Conservation (phyloP, 1,140 invertebrate species). For the Scaptomyza hsui region DNA sequence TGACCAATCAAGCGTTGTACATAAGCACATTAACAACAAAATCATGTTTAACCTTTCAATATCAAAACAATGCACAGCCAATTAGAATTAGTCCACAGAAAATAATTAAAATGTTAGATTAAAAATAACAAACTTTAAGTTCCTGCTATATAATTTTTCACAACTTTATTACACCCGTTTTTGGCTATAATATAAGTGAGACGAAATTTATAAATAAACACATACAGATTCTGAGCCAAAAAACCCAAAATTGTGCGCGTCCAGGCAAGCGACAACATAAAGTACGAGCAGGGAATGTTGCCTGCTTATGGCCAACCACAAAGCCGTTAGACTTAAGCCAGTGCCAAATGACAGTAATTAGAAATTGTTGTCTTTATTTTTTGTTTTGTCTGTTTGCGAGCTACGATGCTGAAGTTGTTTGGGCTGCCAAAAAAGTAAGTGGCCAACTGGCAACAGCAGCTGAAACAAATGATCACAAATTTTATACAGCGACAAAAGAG, state of each 20-base stretch:
- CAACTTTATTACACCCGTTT: no score
- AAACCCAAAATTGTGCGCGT: slow-evolving; percentile 22
- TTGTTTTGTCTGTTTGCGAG: slow-evolving; percentile 1
- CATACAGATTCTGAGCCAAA: slow-evolving; percentile 12
- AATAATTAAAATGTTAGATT: no score
- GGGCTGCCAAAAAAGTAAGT: slow-evolving; percentile 64
- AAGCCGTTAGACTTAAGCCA: slow-evolving; percentile 44
- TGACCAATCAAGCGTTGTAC: slow-evolving; percentile 24
- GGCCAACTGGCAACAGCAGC: slow-evolving; percentile 61
- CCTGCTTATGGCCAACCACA: slow-evolving; percentile 31
- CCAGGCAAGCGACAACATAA: slow-evolving; percentile 18
- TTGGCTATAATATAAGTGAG: not conserved
- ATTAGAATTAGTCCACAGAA: not conserved
- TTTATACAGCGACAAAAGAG: slow-evolving; percentile 50
- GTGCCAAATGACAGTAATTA: slow-evolving; percentile 79
- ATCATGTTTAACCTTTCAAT: slow-evolving; percentile 2
- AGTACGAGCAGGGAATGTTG: slow-evolving; percentile 19
- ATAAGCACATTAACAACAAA: slow-evolving; percentile 17
- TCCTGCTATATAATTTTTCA: no score
- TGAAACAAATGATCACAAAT: slow-evolving; percentile 77
- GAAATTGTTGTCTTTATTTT: slow-evolving; percentile 65
- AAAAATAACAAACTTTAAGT: no score
- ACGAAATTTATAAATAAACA: slow-evolving; percentile 8
- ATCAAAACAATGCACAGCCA: not conserved
- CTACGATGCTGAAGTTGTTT: slow-evolving; percentile 25